Evolutionary conservation across 2,113 vertebrate species (phyloP), one percentile per base, ranked within the genome.

Genomic region (Aplodontia rufa): DNA sequence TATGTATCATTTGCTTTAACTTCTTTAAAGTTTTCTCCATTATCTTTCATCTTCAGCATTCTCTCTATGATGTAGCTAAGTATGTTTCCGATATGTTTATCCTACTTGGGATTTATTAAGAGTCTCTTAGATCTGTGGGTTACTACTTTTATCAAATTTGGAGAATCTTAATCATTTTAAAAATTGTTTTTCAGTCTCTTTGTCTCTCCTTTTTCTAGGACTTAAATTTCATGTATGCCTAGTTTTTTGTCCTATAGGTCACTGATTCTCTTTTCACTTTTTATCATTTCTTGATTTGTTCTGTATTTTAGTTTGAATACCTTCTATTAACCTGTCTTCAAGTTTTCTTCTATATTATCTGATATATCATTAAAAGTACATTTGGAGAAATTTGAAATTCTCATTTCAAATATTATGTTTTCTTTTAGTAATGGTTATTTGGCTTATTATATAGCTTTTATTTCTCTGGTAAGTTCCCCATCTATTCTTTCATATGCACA

Each of bases 351-450:
- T 83, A 7, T 22, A 51, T 11, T 72, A 3, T 76, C 22, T 95
- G 86, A 90, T 49, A 7, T 64, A 40, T 19, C 35, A 83, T 9
- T 72, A 24, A 82, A 93, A 79, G 17, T 79, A 83, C 20, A 68
- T 84, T 79, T 30, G 72, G 69, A 71, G 87, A 75, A 92, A 35
- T 35, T 90, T 62, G 87, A 69, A 92, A 24, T 35, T 90, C 55
- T 75, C 26, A 45, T 82, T 72, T 95, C 49, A 84, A 37, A 40
- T 84, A 53, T 32, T 78, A 5, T 68, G 26, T 68, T 72, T 92
- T 60, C 32, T 84, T 91, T 82, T 40, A 74, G 2, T 74, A 28
- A 37, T 66, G n/a, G 49, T 8, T 49, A 47, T 88, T 86, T 88
- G 13, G 35, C 74, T 83, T 89, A 71, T 35, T 68, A 22, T 81